phyloP scores from a whole-genome alignment of 2,888 invertebrate genomes.

The Aphidius colemani region DNA sequence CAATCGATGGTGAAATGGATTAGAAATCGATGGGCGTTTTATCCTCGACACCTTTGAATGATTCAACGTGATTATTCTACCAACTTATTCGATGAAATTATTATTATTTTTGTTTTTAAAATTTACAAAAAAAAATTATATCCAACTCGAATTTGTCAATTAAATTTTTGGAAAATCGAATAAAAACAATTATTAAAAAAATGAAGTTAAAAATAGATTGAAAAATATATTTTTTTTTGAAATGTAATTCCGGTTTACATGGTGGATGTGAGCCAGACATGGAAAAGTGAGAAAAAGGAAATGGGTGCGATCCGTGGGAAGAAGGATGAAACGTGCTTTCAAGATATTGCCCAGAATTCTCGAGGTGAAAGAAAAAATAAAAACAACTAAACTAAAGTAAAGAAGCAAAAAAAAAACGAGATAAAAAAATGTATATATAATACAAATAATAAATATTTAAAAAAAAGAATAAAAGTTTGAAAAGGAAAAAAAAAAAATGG shows the following conservation, averaged over 20 bases:
- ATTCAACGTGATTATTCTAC: constrained; percentile 8
- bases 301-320: constrained; percentile 37
- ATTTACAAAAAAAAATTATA: constrained; percentile 1
- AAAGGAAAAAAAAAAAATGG: no score
- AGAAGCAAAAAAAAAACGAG: constrained; percentile 8
- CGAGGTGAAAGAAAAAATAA: constrained; percentile 18
- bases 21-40: constrained; percentile 35
- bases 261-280: constrained; percentile 15
- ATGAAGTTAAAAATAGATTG: constrained; percentile 4
- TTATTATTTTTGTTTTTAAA: not conserved
- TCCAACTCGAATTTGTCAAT: not conserved
- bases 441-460: no score
- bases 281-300: constrained; percentile 26
- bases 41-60: constrained; percentile 22
- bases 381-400: not conserved
- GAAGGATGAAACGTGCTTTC: constrained; percentile 34
- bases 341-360: constrained; percentile 25
- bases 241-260: constrained; percentile 5
- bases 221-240: not conserved
- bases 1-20: constrained; percentile 30
- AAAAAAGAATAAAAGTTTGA: no score
- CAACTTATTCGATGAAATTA: no score
- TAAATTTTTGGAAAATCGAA: no score
- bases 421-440: no score
- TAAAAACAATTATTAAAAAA: constrained; percentile 8